These are phyloP conservation scores for Eleutherodactylus coqui DNA, from an alignment of 2,797 vertebrate species.

Conservation along the genomic window DNA sequence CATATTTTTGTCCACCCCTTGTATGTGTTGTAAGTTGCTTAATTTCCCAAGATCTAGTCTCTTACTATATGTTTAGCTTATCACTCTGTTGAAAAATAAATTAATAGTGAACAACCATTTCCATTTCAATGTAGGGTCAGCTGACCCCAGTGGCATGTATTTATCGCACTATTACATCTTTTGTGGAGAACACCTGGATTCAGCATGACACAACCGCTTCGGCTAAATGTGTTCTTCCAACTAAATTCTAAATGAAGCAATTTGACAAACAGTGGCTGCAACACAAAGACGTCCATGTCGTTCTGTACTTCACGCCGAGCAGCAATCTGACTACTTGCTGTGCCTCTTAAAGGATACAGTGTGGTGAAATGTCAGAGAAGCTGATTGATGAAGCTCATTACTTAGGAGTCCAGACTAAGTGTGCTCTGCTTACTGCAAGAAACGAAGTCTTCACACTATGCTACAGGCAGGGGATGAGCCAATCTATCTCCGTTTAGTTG, in stretches of 20 bases:
- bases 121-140: neutral
- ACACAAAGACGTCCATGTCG: neutral
- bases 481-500: neutral
- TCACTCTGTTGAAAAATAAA: neutral
- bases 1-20: no score
- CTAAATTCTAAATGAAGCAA: neutral
- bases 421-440: slow-evolving; percentile 8
- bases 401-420: neutral
- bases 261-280: slow-evolving; percentile 4
- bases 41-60: no score
- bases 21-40: no score
- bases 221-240: neutral
- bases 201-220: neutral
- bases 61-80: slow-evolving; percentile 6
- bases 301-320: slow-evolving; percentile 19
- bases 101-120: neutral
- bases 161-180: neutral
- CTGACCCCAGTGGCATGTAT: neutral
- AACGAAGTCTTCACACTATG: neutral
- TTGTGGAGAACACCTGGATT: slow-evolving; percentile 8
- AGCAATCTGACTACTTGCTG: neutral
- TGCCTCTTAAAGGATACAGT: slow-evolving; percentile 17
- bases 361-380: slow-evolving; percentile 21
- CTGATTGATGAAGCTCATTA: slow-evolving; percentile 14
- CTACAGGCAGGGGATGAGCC: neutral